Conservation (phyloP, 2,797 vertebrate genomes). For the Propithecus perrieri region DNA sequence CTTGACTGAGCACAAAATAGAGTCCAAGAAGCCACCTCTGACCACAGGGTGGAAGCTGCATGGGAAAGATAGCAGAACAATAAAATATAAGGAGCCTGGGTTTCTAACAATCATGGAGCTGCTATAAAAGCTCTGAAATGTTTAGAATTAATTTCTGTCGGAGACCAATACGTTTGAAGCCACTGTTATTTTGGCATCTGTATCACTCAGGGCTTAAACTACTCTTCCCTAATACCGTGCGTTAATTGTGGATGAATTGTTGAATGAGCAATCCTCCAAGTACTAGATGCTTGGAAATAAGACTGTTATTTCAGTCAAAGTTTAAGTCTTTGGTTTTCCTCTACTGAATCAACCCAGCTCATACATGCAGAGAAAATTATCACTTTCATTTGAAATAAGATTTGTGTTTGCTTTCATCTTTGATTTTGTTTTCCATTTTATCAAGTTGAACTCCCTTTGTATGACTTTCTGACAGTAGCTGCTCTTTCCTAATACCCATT, state of each 20-base stretch:
- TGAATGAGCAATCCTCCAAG: not conserved
- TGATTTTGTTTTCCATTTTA: slow-evolving; percentile 55
- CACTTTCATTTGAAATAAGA: slow-evolving; percentile 37
- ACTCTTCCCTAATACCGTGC: not conserved
- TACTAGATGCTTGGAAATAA: not conserved
- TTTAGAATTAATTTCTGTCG: not conserved
- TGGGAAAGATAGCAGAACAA: not conserved
- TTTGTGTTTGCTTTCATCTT: slow-evolving; percentile 34
- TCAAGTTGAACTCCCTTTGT: slow-evolving; percentile 23
- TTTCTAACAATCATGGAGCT: not conserved
- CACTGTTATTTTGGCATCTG: not conserved
- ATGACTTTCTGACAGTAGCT: slow-evolving; percentile 32
- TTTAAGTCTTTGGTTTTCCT: slow-evolving; percentile 16
- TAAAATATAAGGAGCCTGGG: not conserved
- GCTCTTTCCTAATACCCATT: slow-evolving; percentile 22
- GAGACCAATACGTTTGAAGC: not conserved
- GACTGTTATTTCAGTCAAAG: not conserved
- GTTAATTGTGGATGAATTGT: not conserved
- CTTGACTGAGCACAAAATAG: not conserved
- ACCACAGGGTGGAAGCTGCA: not conserved
- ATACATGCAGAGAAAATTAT: not conserved
- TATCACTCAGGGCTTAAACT: not conserved
- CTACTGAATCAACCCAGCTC: not conserved
- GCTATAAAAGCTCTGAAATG: not conserved
- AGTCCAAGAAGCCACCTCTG: not conserved